Evolutionary conservation across 2,797 vertebrate genomes (phyloP).

Genomic region (Garrulus glandarius): DNA sequence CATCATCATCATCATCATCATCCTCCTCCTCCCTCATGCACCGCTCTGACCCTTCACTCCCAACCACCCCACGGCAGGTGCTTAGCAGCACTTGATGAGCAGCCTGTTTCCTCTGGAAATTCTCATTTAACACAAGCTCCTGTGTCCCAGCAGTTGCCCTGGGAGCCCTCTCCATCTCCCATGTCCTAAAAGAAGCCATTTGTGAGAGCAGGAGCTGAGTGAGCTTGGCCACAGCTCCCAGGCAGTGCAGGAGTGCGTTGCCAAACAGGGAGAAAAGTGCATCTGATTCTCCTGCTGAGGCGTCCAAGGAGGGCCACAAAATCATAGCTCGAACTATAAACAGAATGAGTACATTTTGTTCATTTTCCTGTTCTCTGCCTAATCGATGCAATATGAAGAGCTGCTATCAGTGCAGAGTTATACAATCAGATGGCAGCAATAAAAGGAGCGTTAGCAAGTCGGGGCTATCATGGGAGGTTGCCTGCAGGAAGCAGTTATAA

Average conservation of each 20-base stretch:
- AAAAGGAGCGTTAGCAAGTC: conserved; percentile 62
- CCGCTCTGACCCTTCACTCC: background rate
- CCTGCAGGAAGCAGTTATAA: conserved; percentile 51
- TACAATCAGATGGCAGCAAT: conserved; percentile 70
- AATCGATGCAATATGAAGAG: conserved; percentile 63
- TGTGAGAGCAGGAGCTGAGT: background rate
- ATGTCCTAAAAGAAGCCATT: background rate
- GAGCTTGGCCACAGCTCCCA: conserved; percentile 47
- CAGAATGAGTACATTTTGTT: conserved; percentile 70
- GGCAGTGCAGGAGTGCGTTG: conserved; percentile 24
- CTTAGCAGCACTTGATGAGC: background rate
- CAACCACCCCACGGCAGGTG: accelerated
- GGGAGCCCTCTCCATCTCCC: background rate
- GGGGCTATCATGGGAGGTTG: conserved; percentile 17
- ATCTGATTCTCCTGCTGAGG: conserved; percentile 48
- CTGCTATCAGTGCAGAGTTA: conserved; percentile 59
- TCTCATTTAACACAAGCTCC: background rate
- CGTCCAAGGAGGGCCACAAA: conserved; percentile 66
- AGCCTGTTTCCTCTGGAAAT: background rate
- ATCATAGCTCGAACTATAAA: conserved; percentile 68
- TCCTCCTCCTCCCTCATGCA: background rate
- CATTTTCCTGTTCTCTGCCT: conserved; percentile 55
- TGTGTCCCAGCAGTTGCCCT: background rate
- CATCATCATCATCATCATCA: background rate
- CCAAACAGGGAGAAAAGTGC: conserved; percentile 59